phyloP scores from a whole-genome alignment of 37 sponge, comb jelly and placozoan genomes.

The Eunapius fragilis region DNA sequence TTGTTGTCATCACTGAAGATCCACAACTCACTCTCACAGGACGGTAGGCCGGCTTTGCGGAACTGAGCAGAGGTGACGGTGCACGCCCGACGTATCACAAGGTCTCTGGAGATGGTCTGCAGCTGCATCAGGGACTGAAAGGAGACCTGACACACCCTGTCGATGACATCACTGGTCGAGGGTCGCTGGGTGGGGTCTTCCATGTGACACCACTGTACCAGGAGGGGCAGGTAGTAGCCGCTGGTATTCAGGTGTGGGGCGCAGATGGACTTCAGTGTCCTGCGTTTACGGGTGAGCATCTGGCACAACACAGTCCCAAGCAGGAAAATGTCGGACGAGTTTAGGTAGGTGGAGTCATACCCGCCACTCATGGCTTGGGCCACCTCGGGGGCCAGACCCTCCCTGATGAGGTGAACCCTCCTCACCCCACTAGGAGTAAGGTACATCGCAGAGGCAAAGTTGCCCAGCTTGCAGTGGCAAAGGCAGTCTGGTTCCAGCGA shows the following conservation, averaged over 20 bases:
- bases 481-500: slow-evolving; percentile 40
- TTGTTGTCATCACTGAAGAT: neutral
- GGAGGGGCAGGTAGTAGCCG: slow-evolving; percentile 9
- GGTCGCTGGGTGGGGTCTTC: slow-evolving; percentile 18
- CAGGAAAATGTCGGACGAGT: slow-evolving; percentile 29
- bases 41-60: no score
- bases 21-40: slow-evolving; percentile 7
- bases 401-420: slow-evolving; percentile 25
- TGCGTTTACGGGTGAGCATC: slow-evolving; percentile 24
- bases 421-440: slow-evolving; percentile 23
- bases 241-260: neutral
- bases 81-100: no score
- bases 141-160: neutral
- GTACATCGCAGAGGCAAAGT: slow-evolving; percentile 23
- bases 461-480: slow-evolving; percentile 48
- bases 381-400: slow-evolving; percentile 51
- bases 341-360: slow-evolving; percentile 13
- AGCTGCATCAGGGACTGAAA: neutral
- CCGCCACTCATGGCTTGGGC: neutral
- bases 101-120: no score
- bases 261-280: neutral
- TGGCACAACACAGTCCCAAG: slow-evolving; percentile 35
- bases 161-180: neutral
- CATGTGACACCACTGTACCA: slow-evolving; percentile 26
- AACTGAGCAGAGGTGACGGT: neutral